Evolutionary conservation across 92 coral and sea anemone genomes (phyloP).

Genomic region (Pocillopora grandis): DNA sequence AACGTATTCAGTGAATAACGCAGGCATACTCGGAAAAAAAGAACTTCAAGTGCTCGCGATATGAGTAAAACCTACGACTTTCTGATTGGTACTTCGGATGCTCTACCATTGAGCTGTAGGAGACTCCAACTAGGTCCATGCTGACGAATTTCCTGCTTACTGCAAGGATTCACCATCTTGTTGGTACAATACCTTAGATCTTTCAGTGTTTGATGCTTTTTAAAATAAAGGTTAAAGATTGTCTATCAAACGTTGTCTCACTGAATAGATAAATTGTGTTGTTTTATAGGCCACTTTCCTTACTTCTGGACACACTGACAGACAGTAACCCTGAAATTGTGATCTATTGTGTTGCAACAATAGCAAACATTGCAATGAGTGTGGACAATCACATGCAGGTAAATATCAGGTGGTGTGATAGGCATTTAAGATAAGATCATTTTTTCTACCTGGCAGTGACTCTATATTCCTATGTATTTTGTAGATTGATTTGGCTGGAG

Average conservation of each 20-base stretch:
- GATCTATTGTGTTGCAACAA: conserved; percentile 74
- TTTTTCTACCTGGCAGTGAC: not conserved
- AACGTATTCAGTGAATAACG: too few species aligned
- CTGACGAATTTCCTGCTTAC: too few species aligned
- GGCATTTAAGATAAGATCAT: not conserved
- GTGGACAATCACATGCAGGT: conserved; percentile 84
- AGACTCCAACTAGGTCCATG: too few species aligned
- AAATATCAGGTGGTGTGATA: not conserved
- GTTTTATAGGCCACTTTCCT: conserved; percentile 62
- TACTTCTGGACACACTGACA: conserved; percentile 80
- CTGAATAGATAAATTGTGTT: not conserved
- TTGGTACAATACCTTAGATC: too few species aligned
- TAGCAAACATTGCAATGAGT: conserved; percentile 87
- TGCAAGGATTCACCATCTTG: too few species aligned
- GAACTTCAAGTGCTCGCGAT: too few species aligned
- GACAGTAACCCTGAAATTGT: conserved; percentile 88
- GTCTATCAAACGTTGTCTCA: not conserved
- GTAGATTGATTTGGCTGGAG: conserved; percentile 68
- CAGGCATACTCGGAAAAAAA: too few species aligned
- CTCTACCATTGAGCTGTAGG: too few species aligned
- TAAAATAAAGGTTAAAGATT: not conserved
- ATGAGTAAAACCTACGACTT: too few species aligned
- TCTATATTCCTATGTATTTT: not conserved
- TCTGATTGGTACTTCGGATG: too few species aligned
- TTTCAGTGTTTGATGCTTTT: too few species aligned